Base-by-base conservation (phyloP, 2,797 vertebrate genomes). In the Craterocephalus amniculus region DNA sequence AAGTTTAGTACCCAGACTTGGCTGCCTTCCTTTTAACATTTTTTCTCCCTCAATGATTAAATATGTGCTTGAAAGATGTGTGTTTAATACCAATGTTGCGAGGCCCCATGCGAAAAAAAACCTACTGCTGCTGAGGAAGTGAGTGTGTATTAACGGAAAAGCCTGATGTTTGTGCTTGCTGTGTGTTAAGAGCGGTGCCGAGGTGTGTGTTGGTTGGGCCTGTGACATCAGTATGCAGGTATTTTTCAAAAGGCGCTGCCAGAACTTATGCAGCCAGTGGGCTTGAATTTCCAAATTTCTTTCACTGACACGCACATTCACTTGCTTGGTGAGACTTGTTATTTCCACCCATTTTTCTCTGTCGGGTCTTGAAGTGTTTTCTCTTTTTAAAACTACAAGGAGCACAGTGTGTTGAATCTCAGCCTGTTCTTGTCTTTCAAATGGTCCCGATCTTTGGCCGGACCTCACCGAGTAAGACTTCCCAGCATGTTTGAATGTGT, bases 211-310 rank as follows among this genome's bases (percentile, higher is more conserved):
- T 38, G 48, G 63, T 70, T 38, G 48, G 20, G 26, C 29, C 61
- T 34, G 57, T 87, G 91, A 94, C 90, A 87, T 92, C 88, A 91
- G 82, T 72, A 85, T 88, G 87, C 86, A 90, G 89, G 87, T 90
- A 91, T 94, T 93, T 91, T 87, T 89, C 80, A 88, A 69, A 52
- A 70, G 81, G 63, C 85, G 63, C 85, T 83, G 78, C 81, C 72
- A 77, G 71, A 60, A 80, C 70, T 80, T 85, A 85, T 77, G 83
- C 79, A 90, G 89, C 84, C 83, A 67, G 55, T 61, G 52, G 82
- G 78, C 85, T 89, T 79, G 20, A 43, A 87, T 93, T 87, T 91
- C 85, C 48, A 66, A 82, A 91, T 86, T 83, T 92, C 74, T 82
- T 78, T 80, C 78, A 67, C 77, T 65, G 71, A 68, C 72, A 54